These are phyloP conservation scores for Leptopilina boulardi DNA, from an alignment of 1,140 invertebrate species.

Conservation along the genomic window DNA sequence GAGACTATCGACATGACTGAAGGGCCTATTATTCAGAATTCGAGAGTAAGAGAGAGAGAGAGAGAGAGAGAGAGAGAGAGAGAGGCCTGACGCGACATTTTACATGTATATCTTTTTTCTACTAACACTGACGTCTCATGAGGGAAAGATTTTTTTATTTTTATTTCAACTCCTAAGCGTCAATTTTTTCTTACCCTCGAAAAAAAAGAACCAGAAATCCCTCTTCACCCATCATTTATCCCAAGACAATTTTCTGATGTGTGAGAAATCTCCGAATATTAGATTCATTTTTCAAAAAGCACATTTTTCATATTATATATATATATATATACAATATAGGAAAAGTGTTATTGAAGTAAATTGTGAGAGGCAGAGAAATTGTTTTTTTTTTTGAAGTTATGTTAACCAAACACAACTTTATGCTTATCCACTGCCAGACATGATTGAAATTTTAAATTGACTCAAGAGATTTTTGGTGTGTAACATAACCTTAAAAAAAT, in stretches of 20 bases:
- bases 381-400: no score
- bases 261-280: background rate
- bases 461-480: no score
- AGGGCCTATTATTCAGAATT: conserved; percentile 26
- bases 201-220: background rate
- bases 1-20: conserved; percentile 21
- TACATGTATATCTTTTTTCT: conserved; percentile 1
- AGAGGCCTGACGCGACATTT: conserved; percentile 2
- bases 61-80: background rate
- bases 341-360: no score
- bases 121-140: background rate
- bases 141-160: background rate
- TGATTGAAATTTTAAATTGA: no score
- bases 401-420: no score
- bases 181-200: background rate
- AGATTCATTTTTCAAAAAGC: background rate
- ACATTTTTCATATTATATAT: no score
- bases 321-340: no score
- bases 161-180: background rate
- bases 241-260: background rate
- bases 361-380: no score
- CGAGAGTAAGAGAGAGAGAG: no score
- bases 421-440: no score
- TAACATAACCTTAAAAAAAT: no score
- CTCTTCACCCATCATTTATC: background rate